phyloP scores from a whole-genome alignment of 2,113 vertebrate species.

The Ailurus styani region DNA sequence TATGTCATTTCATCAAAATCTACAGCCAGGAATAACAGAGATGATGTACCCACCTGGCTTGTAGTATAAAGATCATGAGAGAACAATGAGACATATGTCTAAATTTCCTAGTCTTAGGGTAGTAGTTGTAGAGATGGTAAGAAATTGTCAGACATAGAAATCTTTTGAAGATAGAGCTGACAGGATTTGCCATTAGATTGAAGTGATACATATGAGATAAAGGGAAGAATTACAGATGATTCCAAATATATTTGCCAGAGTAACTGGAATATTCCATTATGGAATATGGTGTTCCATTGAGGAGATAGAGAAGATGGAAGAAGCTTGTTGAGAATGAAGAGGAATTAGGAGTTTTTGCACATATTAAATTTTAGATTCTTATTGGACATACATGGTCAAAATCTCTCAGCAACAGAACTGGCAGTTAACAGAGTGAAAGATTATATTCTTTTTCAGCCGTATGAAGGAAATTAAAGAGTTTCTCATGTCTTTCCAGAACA shows the following conservation, averaged over 20 bases:
- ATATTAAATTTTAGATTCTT: neutral
- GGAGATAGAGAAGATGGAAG: neutral
- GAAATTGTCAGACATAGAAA: neutral
- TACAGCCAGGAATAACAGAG: neutral
- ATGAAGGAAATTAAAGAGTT: neutral
- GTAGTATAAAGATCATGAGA: neutral
- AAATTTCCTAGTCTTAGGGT: neutral
- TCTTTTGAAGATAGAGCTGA: neutral
- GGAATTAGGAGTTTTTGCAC: neutral
- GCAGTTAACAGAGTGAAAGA: neutral
- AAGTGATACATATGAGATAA: neutral
- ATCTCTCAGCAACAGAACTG: neutral
- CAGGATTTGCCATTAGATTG: neutral
- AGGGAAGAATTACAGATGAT: neutral
- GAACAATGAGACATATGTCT: neutral
- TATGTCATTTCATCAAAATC: neutral
- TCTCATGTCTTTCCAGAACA: neutral
- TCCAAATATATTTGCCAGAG: neutral
- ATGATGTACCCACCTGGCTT: neutral
- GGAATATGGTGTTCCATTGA: neutral
- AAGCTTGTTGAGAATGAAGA: neutral
- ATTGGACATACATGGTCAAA: neutral
- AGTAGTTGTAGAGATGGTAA: neutral
- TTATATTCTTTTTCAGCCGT: neutral
- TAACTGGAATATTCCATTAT: neutral